These are phyloP conservation scores for Hypselothyrea guttata DNA, from an alignment of 2,888 invertebrate species.

Conservation along the genomic window DNA sequence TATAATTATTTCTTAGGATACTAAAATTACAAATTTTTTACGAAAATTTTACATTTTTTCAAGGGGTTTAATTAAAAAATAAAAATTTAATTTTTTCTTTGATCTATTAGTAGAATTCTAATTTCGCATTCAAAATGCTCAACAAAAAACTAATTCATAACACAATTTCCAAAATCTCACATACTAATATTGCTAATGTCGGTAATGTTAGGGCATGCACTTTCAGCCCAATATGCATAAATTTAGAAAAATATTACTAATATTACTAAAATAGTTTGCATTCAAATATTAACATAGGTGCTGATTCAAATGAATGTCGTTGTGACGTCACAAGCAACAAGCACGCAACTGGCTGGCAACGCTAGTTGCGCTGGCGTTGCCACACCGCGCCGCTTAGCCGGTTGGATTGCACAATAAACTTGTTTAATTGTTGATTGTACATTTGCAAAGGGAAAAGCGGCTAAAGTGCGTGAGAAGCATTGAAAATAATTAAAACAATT, in stretches of 20 bases:
- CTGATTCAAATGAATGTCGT: constrained; percentile 3
- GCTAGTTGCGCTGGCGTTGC: constrained; percentile 19
- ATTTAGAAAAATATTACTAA: constrained; percentile 28
- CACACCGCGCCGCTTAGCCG: constrained; percentile 11
- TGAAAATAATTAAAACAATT: constrained; percentile 42
- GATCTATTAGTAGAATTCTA: too few relatives aligned
- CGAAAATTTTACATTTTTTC: too few relatives aligned
- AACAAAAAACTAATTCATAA: too few relatives aligned
- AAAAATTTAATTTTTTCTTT: too few relatives aligned
- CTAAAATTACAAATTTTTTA: too few relatives aligned
- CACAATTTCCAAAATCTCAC: constrained; percentile 6
- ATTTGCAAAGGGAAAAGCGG: constrained; percentile 3
- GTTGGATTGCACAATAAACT: constrained; percentile 45
- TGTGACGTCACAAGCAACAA: constrained; percentile 26
- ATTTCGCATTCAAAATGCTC: too few relatives aligned
- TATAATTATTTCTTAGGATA: too few relatives aligned
- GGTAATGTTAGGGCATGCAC: neutral
- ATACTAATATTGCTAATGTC: constrained; percentile 24
- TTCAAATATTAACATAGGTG: constrained; percentile 6
- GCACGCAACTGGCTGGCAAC: constrained; percentile 27
- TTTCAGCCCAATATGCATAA: constrained; percentile 9
- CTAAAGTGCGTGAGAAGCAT: constrained; percentile 38
- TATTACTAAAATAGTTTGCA: constrained; percentile 4
- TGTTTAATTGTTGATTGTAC: constrained; percentile 31
- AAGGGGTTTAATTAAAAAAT: too few relatives aligned